Evolutionary conservation across 1,140 invertebrate genomes (phyloP).

Genomic region (Eciton burchellii): DNA sequence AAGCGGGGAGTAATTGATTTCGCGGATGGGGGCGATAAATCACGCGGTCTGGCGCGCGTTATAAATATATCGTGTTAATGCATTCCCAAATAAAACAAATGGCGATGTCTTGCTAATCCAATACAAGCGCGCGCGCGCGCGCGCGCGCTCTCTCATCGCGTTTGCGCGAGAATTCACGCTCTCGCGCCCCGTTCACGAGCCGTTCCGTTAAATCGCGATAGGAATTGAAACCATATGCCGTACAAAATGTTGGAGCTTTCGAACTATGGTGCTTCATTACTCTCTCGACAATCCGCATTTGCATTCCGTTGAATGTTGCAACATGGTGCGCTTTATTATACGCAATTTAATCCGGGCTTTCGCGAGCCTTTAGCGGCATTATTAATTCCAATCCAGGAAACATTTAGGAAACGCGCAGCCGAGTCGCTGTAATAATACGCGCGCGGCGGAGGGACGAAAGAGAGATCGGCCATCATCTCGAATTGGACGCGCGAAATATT

Average conservation of each 20-base stretch:
- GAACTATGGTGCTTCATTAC: constrained; percentile 15
- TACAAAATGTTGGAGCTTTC: not conserved
- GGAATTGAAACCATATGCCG: not conserved
- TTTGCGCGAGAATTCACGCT: not conserved
- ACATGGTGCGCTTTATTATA: constrained; percentile 1
- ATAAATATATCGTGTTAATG: constrained; percentile 18
- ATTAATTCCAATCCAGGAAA: constrained; percentile 8
- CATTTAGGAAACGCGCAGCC: not conserved
- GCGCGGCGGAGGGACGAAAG: not conserved
- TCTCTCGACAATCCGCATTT: constrained; percentile 3
- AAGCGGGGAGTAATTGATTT: constrained; percentile 4
- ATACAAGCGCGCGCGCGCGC: not conserved
- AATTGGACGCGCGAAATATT: too few species aligned
- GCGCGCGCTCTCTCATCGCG: not conserved
- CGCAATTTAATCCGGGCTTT: not conserved
- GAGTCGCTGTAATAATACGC: not conserved
- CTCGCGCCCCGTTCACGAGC: not conserved
- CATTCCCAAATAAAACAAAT: constrained; percentile 9
- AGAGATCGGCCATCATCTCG: too few species aligned
- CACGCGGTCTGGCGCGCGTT: not conserved
- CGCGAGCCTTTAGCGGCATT: not conserved
- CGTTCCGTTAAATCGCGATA: not conserved
- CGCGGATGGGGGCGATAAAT: constrained; percentile 4
- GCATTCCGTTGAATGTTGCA: constrained; percentile 1
- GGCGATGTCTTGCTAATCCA: not conserved